A percentile compares a stretch with the other conserved stretches of the same genome.
Conservation (phyloP, 1,140 invertebrate species). For the Phenacoccus solenopsis region DNA sequence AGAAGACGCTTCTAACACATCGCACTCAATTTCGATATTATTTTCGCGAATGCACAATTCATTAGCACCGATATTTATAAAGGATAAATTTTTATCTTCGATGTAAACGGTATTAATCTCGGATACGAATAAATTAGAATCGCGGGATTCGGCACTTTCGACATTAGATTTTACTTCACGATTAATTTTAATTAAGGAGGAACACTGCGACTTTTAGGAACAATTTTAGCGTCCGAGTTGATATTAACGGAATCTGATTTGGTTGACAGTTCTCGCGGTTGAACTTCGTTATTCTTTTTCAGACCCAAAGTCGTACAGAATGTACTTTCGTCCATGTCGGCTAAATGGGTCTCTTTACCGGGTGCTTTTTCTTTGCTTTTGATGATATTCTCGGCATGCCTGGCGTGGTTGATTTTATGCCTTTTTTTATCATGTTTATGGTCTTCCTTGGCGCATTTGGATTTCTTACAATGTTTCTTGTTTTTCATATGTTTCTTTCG, state of each 20-base stretch:
- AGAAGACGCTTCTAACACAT: background rate
- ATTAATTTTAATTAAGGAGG: conserved; percentile 6
- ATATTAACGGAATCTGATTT: background rate
- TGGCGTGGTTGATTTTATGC: background rate
- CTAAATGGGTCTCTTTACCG: background rate
- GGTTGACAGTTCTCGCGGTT: background rate
- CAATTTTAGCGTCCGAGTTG: background rate
- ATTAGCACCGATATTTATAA: background rate
- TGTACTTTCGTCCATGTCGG: conserved; percentile 3
- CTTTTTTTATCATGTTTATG: background rate
- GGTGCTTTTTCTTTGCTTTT: background rate
- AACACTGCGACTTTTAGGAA: background rate
- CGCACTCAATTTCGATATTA: conserved; percentile 12
- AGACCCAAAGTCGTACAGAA: background rate
- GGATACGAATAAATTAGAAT: background rate
- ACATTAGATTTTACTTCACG: background rate
- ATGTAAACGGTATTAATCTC: background rate
- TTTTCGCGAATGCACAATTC: conserved; percentile 12
- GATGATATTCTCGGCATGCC: background rate
- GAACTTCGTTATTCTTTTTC: background rate
- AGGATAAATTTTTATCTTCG: conserved; percentile 12
- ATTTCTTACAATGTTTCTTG: background rate
- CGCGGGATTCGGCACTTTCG: background rate
- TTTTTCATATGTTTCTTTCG: conserved; percentile 5
- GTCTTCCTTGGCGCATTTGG: background rate